phyloP scores from a whole-genome alignment of 2,113 vertebrate genomes.

The Taxidea taxus region DNA sequence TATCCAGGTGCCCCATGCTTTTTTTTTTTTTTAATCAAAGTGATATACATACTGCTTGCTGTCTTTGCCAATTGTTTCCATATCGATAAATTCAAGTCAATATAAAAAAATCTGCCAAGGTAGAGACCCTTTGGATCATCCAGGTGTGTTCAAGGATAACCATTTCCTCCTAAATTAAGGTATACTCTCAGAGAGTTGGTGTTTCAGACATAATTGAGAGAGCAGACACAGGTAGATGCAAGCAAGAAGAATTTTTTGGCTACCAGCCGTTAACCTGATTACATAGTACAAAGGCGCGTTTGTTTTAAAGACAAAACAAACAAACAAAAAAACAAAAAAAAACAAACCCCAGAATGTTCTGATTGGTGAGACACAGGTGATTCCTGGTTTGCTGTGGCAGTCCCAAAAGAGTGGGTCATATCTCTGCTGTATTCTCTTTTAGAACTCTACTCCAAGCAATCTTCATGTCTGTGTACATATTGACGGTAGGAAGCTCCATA shows the following conservation, averaged over 20 bases:
- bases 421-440: neutral
- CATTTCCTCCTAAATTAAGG: neutral
- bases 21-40: neutral
- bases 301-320: neutral
- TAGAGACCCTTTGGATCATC: neutral
- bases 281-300: neutral
- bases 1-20: neutral
- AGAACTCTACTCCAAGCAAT: neutral
- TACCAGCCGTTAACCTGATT: neutral
- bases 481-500: neutral
- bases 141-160: neutral
- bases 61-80: neutral
- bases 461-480: slow-evolving; percentile 7
- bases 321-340: neutral
- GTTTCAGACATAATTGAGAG: slow-evolving; percentile 23
- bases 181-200: neutral
- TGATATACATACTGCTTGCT: neutral
- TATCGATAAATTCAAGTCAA: slow-evolving; percentile 1
- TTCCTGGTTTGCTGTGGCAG: slow-evolving; percentile 6
- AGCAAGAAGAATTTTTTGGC: neutral
- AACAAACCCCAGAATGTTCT: neutral
- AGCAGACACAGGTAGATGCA: neutral
- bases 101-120: neutral
- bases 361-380: slow-evolving; percentile 1
- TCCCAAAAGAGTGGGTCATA: neutral